Evolutionary conservation across 2,797 vertebrate genomes (phyloP).

Genomic region (Malurus leucopterus): DNA sequence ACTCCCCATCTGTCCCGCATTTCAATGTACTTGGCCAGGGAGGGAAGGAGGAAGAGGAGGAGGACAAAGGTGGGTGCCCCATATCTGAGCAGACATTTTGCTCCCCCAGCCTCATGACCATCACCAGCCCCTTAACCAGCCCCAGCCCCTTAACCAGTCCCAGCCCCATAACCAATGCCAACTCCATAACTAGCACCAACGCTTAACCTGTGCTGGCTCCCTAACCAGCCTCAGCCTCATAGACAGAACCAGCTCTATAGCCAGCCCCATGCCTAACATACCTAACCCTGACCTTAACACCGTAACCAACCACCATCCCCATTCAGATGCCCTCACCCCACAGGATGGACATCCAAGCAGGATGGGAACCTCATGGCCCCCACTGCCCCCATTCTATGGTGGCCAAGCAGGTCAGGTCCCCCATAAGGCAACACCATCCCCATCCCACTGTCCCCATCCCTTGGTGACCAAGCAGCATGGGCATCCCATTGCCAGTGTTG

Average conservation of each 20-base stretch:
- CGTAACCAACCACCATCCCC: background rate
- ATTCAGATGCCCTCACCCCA: background rate
- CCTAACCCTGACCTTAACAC: too few species aligned
- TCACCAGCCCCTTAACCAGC: background rate
- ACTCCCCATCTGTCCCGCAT: background rate
- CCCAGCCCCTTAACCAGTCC: background rate
- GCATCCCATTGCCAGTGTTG: background rate
- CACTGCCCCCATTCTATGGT: background rate
- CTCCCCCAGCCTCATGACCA: background rate
- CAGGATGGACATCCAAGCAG: background rate
- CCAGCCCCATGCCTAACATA: background rate
- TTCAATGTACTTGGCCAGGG: fast-evolving
- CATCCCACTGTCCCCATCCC: background rate
- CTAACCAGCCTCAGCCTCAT: background rate
- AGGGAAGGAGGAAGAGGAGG: background rate
- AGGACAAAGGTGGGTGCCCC: background rate
- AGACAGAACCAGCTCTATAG: background rate
- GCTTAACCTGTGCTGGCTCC: too few species aligned
- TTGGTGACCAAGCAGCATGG: background rate
- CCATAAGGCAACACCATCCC: too few species aligned
- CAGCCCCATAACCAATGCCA: background rate
- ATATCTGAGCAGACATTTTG: background rate
- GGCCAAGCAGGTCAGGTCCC: background rate
- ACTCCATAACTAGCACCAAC: background rate
- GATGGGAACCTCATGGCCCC: background rate